phyloP scores from a whole-genome alignment of 2,888 invertebrate species.

The Steinernema scapterisci region DNA sequence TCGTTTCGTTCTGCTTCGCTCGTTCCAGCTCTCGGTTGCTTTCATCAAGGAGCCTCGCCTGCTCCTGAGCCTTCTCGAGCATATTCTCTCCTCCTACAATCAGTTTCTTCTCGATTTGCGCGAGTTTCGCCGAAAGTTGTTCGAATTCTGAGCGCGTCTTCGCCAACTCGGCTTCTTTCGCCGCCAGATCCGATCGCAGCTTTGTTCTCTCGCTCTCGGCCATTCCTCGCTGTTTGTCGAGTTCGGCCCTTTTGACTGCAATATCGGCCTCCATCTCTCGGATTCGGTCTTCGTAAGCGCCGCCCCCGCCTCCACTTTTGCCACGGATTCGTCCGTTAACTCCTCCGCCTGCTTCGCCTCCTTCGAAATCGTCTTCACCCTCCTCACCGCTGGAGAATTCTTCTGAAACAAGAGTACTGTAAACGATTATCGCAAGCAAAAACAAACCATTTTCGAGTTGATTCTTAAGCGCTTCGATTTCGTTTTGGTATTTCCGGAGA shows the following conservation, averaged over 20 bases:
- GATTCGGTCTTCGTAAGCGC: constrained; percentile 68
- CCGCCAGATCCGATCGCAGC: constrained; percentile 68
- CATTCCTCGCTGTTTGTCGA: constrained; percentile 71
- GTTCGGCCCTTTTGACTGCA: constrained; percentile 68
- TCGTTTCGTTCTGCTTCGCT: constrained; percentile 53
- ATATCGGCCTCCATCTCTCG: constrained; percentile 70
- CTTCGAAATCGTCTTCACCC: constrained; percentile 39
- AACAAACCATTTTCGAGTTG: constrained; percentile 74
- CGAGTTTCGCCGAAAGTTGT: constrained; percentile 81
- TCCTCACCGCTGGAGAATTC: constrained; percentile 46
- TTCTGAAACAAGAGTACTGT: constrained; percentile 36
- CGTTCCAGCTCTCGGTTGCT: constrained; percentile 73
- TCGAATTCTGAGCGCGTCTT: constrained; percentile 76
- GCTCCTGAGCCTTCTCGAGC: constrained; percentile 86
- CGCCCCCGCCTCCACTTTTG: constrained; percentile 10
- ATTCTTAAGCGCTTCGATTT: constrained; percentile 87
- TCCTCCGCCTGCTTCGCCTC: neutral
- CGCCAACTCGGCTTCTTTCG: constrained; percentile 49
- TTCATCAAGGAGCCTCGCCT: constrained; percentile 84
- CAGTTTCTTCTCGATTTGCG: constrained; percentile 89
- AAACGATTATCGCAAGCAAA: neutral
- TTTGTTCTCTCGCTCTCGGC: constrained; percentile 75
- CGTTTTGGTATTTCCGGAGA: constrained; percentile 90
- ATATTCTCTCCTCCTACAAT: constrained; percentile 97
- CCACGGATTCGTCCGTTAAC: neutral